These are phyloP conservation scores for Yoshiicerus persimilis DNA, from an alignment of 1,140 invertebrate genomes.

Conservation along the genomic window DNA sequence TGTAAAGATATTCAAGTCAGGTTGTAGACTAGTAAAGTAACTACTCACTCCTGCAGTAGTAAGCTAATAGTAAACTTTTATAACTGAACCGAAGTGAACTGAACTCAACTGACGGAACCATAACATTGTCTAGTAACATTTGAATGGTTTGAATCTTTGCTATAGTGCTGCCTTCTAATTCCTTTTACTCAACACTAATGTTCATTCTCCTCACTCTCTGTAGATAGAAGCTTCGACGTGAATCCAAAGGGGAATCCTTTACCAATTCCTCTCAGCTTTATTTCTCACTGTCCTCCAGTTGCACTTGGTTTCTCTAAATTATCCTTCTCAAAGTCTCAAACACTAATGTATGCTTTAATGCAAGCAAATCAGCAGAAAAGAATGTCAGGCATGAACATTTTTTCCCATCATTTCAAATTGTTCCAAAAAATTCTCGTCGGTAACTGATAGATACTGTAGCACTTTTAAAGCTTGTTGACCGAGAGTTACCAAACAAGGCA, in stretches of 20 bases:
- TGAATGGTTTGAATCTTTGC: not conserved
- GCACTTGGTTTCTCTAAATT: not conserved
- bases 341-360: too few species aligned
- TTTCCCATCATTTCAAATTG: too few species aligned
- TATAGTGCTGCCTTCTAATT: not conserved
- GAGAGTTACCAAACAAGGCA: too few species aligned
- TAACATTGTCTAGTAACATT: not conserved
- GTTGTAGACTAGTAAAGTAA: not conserved
- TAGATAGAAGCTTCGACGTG: not conserved
- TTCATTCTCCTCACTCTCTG: not conserved
- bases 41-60: not conserved
- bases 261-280: not conserved
- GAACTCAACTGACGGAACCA: not conserved
- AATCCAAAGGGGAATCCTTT: not conserved
- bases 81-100: not conserved
- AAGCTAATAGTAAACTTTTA: not conserved
- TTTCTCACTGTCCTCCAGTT: not conserved
- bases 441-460: too few species aligned
- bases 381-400: too few species aligned
- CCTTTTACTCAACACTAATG: not conserved
- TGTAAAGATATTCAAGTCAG: not conserved
- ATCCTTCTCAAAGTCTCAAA: too few species aligned
- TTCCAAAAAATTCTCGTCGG: too few species aligned
- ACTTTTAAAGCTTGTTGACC: too few species aligned
- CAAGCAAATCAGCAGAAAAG: too few species aligned